These are phyloP conservation scores for Nansenia antarctica DNA, from an alignment of 2,113 vertebrate genomes.

Conservation along the genomic window DNA sequence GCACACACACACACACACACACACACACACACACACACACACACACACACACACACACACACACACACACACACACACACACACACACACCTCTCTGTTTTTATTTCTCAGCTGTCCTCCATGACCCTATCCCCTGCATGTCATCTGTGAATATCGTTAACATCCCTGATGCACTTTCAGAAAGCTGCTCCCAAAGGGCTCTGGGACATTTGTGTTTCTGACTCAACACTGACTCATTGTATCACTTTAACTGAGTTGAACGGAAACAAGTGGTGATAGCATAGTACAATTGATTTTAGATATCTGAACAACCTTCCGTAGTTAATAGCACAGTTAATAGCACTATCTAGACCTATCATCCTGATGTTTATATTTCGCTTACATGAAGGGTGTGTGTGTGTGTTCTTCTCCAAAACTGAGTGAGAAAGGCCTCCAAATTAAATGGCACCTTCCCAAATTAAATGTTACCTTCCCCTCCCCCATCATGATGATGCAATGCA, in stretches of 20 bases:
- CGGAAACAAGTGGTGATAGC: neutral
- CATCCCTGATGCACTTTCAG: constrained; percentile 31
- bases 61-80: no score
- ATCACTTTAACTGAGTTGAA: neutral
- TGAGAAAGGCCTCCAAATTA: neutral
- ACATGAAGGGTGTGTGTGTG: no score
- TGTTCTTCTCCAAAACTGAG: neutral
- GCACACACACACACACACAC: neutral
- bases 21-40: no score
- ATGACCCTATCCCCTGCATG: constrained; percentile 23
- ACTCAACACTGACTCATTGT: neutral
- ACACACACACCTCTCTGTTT: no score
- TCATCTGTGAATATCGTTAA: constrained; percentile 69
- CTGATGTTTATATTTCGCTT: no score
- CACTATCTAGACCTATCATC: no score
- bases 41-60: no score
- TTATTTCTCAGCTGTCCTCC: constrained; percentile 3
- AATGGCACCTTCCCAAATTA: constrained; percentile 32
- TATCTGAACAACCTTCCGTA: neutral
- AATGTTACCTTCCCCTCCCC: constrained; percentile 30
- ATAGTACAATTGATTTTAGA: neutral
- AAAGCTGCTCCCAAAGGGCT: constrained; percentile 33
- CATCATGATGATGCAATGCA: constrained; percentile 8
- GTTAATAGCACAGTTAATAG: neutral
- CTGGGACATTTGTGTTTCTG: constrained; percentile 42